phyloP scores from a whole-genome alignment of 1,140 invertebrate genomes.

The Lerema accius region DNA sequence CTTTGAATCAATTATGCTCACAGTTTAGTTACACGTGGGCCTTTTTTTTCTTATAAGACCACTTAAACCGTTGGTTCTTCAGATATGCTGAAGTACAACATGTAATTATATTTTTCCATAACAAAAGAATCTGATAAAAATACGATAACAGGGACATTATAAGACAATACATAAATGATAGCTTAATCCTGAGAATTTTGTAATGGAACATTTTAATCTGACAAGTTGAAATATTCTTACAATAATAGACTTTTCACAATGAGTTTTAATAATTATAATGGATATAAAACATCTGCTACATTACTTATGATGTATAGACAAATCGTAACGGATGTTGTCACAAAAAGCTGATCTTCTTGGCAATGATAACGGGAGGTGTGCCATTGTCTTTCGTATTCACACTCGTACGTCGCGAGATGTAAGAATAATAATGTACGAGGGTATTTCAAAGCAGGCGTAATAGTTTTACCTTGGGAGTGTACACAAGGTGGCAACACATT shows the following conservation, averaged over 20 bases:
- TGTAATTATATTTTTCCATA: not conserved
- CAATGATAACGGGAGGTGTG: conserved; percentile 19
- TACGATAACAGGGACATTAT: not conserved
- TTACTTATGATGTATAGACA: not conserved
- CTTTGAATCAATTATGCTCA: not conserved
- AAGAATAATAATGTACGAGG: not conserved
- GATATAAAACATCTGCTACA: too few species aligned
- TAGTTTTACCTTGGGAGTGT: not conserved
- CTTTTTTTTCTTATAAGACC: not conserved
- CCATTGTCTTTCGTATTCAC: conserved; percentile 4
- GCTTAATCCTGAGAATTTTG: too few species aligned
- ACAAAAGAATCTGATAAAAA: not conserved
- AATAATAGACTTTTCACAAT: too few species aligned
- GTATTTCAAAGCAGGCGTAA: not conserved
- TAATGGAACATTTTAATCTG: too few species aligned
- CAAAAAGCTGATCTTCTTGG: conserved; percentile 3
- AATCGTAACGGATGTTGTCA: conserved; percentile 10
- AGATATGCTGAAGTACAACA: not conserved
- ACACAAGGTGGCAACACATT: too few species aligned
- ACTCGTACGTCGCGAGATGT: not conserved
- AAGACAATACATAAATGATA: too few species aligned
- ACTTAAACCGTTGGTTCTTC: not conserved
- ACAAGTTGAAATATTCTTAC: too few species aligned
- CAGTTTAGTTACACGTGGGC: conserved; percentile 4
- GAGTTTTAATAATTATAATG: too few species aligned